Evolutionary conservation across 1,140 invertebrate species (phyloP).

Genomic region (Lethrus apterus): DNA sequence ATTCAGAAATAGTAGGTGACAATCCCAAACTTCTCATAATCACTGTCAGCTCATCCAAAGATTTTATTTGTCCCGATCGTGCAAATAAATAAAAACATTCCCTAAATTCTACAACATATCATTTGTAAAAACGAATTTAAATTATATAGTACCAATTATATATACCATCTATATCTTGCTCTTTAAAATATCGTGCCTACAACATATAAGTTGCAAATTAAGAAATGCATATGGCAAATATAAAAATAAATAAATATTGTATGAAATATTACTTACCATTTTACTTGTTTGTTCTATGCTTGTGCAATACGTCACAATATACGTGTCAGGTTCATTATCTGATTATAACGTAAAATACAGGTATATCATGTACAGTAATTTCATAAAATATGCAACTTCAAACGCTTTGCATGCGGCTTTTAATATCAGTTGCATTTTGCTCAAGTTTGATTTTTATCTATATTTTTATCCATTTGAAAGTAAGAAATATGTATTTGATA

Average conservation of each 20-base stretch:
- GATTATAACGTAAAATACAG: neutral
- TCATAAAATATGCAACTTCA: no score
- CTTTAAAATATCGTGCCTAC: slow-evolving; percentile 73
- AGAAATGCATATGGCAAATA: no score
- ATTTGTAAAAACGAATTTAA: neutral
- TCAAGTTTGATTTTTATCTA: no score
- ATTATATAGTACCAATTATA: neutral
- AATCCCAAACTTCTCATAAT: slow-evolving; percentile 91
- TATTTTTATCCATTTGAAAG: no score
- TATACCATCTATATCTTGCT: slow-evolving; percentile 76
- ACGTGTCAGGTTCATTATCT: slow-evolving; percentile 9
- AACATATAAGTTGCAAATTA: slow-evolving; percentile 31
- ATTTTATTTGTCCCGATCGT: slow-evolving; percentile 75
- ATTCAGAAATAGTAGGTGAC: slow-evolving; percentile 86
- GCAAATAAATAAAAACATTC: slow-evolving; percentile 94
- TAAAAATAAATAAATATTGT: no score
- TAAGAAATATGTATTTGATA: no score
- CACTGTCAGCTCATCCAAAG: slow-evolving; percentile 82
- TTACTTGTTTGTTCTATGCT: slow-evolving; percentile 1
- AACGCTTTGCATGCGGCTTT: no score
- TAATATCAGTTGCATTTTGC: no score
- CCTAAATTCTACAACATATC: slow-evolving; percentile 70
- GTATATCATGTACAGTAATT: slow-evolving; percentile 1
- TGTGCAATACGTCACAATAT: neutral
- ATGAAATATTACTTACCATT: slow-evolving; percentile 14